A percentile compares a stretch with the other conserved stretches of the same genome.
phyloP scores from a whole-genome alignment of 2,888 invertebrate species.

The Chaitophorus viminalis region DNA sequence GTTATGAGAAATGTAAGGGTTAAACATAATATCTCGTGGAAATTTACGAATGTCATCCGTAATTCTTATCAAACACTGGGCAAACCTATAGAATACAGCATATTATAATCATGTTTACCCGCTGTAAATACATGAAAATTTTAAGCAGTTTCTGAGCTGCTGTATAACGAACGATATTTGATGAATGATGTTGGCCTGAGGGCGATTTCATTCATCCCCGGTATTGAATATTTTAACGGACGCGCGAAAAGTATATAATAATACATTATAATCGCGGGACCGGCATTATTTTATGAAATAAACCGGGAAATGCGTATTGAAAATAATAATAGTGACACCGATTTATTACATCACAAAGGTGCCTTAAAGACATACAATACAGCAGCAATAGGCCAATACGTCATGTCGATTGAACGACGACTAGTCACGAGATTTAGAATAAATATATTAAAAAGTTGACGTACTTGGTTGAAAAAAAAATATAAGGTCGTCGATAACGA shows the following conservation, averaged over 20 bases:
- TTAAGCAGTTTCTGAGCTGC: neutral
- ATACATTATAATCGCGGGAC: neutral
- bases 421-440: no score
- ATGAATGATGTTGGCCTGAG: neutral
- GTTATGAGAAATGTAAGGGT: neutral
- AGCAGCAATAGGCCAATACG: no score
- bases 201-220: neutral
- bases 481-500: neutral
- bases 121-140: conserved; percentile 24
- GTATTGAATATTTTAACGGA: neutral
- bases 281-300: no score
- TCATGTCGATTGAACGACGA: no score
- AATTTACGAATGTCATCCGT: conserved; percentile 18
- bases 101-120: neutral
- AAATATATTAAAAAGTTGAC: no score
- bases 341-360: no score
- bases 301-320: no score
- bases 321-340: no score
- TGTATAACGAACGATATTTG: neutral
- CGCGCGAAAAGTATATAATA: neutral
- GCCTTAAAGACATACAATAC: no score
- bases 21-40: conserved; percentile 10
- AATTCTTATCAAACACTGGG: conserved; percentile 17
- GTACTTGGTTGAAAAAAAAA: no score
- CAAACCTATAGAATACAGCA: neutral